These are phyloP conservation scores for Hetaerina titia DNA, from an alignment of 2,888 invertebrate species.

Conservation along the genomic window DNA sequence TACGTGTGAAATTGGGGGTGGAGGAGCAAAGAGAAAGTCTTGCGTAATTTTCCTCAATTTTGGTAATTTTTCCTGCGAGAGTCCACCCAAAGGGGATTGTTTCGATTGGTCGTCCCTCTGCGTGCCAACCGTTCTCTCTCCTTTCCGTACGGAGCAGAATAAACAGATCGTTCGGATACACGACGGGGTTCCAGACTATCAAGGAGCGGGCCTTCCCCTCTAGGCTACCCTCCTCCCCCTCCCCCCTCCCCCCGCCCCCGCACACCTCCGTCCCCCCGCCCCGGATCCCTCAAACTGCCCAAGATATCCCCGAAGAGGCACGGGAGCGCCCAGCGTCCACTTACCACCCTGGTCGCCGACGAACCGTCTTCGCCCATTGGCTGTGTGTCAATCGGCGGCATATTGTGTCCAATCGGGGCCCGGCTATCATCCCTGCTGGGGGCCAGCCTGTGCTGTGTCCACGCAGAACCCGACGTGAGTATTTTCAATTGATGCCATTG, in stretches of 20 bases:
- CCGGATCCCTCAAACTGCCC: not conserved
- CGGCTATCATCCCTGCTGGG: conserved; percentile 63
- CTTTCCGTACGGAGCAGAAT: not conserved
- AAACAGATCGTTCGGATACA: conserved; percentile 15
- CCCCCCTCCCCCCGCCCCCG: not conserved
- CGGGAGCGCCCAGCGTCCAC: not conserved
- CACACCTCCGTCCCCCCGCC: not conserved
- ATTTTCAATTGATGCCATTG: not conserved
- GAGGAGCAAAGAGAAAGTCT: not conserved
- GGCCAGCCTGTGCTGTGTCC: conserved; percentile 64
- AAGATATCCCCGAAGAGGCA: not conserved
- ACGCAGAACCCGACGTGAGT: conserved; percentile 66
- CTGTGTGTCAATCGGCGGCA: conserved; percentile 46
- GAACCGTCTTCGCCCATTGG: conserved; percentile 46
- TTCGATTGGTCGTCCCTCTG: not conserved
- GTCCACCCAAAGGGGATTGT: not conserved
- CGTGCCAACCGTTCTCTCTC: not conserved
- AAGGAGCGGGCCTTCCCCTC: conserved; percentile 40
- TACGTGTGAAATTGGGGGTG: not conserved
- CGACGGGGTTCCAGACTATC: conserved; percentile 59
- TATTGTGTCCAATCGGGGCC: conserved; percentile 64
- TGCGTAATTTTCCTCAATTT: too few relatives aligned
- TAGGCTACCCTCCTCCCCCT: conserved; percentile 36
- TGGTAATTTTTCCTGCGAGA: not conserved
- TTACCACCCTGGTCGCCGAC: not conserved